phyloP scores from a whole-genome alignment of 2,113 vertebrate species.

The Crotalus tigris region DNA sequence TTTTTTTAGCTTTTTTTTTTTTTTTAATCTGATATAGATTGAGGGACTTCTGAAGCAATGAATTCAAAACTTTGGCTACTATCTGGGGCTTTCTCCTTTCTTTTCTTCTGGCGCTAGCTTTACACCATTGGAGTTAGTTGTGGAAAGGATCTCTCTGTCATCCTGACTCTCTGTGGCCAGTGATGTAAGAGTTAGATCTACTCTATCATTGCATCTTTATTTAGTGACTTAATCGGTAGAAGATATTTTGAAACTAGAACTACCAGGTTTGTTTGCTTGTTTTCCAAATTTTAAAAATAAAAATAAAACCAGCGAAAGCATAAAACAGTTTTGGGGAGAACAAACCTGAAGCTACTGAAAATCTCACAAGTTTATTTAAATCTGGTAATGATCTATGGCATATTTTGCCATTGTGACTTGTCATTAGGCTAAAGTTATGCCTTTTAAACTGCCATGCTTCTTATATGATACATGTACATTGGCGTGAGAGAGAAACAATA shows the following conservation, averaged over 20 bases:
- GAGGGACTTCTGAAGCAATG: not conserved
- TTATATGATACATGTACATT: not conserved
- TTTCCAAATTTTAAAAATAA: not conserved
- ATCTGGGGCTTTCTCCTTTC: not conserved
- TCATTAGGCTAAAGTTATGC: fast-evolving
- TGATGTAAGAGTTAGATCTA: not conserved
- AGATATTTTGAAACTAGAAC: not conserved
- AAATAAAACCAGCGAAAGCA: not conserved
- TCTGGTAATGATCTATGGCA: not conserved
- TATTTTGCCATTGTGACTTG: not conserved
- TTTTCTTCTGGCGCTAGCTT: not conserved
- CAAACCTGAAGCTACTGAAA: not conserved
- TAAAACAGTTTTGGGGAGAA: not conserved
- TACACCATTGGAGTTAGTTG: not conserved
- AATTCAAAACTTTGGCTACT: not conserved
- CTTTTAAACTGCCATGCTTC: not conserved
- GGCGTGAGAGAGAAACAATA: not conserved
- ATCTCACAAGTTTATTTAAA: not conserved
- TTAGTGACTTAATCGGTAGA: not conserved
- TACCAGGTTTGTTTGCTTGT: not conserved
- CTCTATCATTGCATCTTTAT: not conserved
- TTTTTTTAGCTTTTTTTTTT: too few species aligned
- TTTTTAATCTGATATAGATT: too few species aligned
- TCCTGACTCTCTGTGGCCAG: not conserved
- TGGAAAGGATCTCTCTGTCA: not conserved